Percentiles rank a stretch among this genome's conserved stretches.
These are phyloP conservation scores for Gordius sp. DNA, from an alignment of 2,888 invertebrate genomes.

Conservation along the genomic window DNA sequence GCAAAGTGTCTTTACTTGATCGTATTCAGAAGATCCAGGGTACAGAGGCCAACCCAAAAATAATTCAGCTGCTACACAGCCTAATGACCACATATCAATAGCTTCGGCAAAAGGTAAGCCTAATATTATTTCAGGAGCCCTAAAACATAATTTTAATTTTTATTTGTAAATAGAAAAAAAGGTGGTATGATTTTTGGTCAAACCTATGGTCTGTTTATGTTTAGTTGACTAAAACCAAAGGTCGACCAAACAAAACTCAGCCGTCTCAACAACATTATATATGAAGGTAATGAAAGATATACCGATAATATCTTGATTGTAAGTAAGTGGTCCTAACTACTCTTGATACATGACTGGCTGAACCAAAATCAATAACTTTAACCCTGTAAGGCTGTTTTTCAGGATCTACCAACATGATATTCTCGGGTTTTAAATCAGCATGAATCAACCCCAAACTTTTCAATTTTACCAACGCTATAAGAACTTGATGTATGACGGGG, in stretches of 20 bases:
- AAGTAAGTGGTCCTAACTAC: constrained; percentile 97
- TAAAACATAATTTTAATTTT: constrained; percentile 20
- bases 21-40: constrained; percentile 94
- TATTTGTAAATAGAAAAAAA: not conserved
- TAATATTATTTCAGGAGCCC: constrained; percentile 74
- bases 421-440: constrained; percentile 96
- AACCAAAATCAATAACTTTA: constrained; percentile 98
- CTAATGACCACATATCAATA: constrained; percentile 99
- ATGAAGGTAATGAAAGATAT: not conserved
- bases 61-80: constrained; percentile 92
- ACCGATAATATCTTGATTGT: constrained; percentile 86
- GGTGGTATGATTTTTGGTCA: not conserved
- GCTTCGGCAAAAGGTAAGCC: constrained; percentile 96
- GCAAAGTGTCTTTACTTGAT: constrained; percentile 32
- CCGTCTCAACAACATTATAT: too few species aligned
- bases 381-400: constrained; percentile 88
- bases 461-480: constrained; percentile 40
- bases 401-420: constrained; percentile 98
- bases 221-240: too few species aligned
- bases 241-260: too few species aligned
- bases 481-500: constrained; percentile 90
- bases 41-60: constrained; percentile 98
- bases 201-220: not conserved
- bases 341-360: constrained; percentile 93
- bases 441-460: constrained; percentile 95